phyloP scores from a whole-genome alignment of 1,140 invertebrate genomes.

The Drosophila nigrodunni region DNA sequence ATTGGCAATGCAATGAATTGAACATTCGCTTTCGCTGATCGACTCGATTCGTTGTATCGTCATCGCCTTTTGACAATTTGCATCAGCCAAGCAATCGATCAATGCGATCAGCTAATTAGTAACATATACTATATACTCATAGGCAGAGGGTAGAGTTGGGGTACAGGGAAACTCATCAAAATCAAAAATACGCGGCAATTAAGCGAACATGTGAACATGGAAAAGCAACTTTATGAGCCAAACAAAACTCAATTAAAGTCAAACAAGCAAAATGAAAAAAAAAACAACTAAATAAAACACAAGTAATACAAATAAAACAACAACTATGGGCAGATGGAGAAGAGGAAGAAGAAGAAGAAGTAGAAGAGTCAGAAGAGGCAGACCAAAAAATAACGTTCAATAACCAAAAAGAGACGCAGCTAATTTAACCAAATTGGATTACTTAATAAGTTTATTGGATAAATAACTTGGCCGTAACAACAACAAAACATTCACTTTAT shows the following conservation, averaged over 20 bases:
- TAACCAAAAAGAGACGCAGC: constrained; percentile 59
- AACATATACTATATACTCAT: constrained; percentile 1
- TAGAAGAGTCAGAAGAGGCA: constrained; percentile 9
- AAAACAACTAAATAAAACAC: constrained; percentile 47
- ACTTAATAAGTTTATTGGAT: constrained; percentile 84
- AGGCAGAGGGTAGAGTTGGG: background rate
- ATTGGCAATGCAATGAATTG: constrained; percentile 44
- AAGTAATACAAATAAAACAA: constrained; percentile 18
- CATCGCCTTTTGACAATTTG: constrained; percentile 70
- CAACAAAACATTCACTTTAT: constrained; percentile 44
- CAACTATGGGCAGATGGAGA: constrained; percentile 33
- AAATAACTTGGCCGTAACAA: constrained; percentile 64
- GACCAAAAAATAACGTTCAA: background rate
- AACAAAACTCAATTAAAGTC: constrained; percentile 75
- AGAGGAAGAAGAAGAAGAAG: constrained; percentile 31
- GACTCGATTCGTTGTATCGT: background rate
- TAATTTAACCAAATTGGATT: constrained; percentile 84
- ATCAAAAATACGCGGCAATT: constrained; percentile 43
- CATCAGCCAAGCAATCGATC: constrained; percentile 74
- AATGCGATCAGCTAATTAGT: constrained; percentile 30
- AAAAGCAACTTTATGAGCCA: constrained; percentile 36
- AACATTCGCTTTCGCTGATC: constrained; percentile 1
- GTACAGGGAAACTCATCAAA: constrained; percentile 19
- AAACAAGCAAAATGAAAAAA: constrained; percentile 45
- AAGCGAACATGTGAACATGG: constrained; percentile 49